Evolutionary conservation across 2,888 invertebrate genomes (phyloP), one percentile per base, ranked within the genome.

Genomic region (Odontocolon sp.): DNA sequence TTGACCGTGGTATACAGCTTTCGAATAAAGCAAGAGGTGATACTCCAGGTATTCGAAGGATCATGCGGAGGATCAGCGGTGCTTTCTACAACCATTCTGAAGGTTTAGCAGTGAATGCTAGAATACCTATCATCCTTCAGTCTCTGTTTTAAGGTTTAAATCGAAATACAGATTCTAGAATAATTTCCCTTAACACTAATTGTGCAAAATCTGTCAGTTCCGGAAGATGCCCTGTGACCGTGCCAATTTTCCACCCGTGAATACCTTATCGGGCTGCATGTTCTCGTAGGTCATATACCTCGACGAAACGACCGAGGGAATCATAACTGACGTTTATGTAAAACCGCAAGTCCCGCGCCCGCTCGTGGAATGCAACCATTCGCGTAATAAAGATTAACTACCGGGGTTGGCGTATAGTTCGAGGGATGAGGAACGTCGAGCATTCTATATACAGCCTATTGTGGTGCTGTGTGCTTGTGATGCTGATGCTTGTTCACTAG

Each of bases 291-390:
- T 36, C 52, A 28, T 52, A 11, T 50, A 38, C 52, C 61, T 45
- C 16, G 8, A 9, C 38, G 26, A 21, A 67, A 57, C 68, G 57
- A 57, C 50, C 21, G 23, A 38, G 28, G 52, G 72, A 77, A 81
- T 83, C 81, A 81, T 79, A 71, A 80, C 78, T 79, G 80, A 82
- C 80, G 64, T 80, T 80, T 80, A 80, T 78, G 82, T 68, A 78
- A 80, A 79, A 72, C 74, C 52, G 23, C 52, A 66, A 63, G 33
- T 33, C 31, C 31, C 54, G 11, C 31, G 9, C 33, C 8, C 33
- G 18, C 14, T 16, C 18, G 16, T 33, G 5, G 8, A 76, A 21
- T 70, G 67, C 69, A 72, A 45, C 63, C 57, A 71, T 78, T 78
- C 54, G 23, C 64, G 72, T 80, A 81, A 84, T 81, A 81, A 81